Percentiles rank a stretch among this genome's conserved stretches.
These are phyloP conservation scores for Ptychoptera contaminata DNA, from an alignment of 2,888 invertebrate genomes.

Conservation along the genomic window DNA sequence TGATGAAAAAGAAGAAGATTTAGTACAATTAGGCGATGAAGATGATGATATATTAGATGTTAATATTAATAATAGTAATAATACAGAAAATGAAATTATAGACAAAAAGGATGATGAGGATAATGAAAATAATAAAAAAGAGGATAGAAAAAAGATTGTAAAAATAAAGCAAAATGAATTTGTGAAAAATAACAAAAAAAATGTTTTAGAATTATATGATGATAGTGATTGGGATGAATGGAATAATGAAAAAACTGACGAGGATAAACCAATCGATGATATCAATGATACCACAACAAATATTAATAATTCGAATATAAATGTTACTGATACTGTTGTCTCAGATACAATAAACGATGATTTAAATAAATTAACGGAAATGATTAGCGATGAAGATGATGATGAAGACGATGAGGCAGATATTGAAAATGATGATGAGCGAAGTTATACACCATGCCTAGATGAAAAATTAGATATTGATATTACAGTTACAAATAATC, in stretches of 20 bases:
- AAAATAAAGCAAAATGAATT: conserved; percentile 26
- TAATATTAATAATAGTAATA: conserved; percentile 16
- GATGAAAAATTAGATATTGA: conserved; percentile 39
- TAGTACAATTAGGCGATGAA: conserved; percentile 29
- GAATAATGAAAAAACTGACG: conserved; percentile 23
- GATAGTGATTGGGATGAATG: conserved; percentile 35
- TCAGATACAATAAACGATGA: conserved; percentile 13
- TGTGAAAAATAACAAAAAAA: conserved; percentile 32
- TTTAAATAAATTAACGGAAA: conserved; percentile 38
- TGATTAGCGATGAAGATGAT: conserved; percentile 35
- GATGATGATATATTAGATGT: conserved; percentile 27
- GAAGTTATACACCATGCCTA: conserved; percentile 53
- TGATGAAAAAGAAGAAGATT: conserved; percentile 28
- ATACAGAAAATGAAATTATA: conserved; percentile 11
- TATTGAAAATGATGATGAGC: conserved; percentile 3
- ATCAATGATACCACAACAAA: conserved; percentile 4
- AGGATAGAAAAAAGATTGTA: conserved; percentile 12
- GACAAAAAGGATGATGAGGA: conserved; percentile 9
- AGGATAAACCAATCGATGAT: conserved; percentile 4
- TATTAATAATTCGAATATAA: neutral
- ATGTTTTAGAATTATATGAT: conserved; percentile 36
- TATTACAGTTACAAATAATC: neutral
- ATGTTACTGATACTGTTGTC: conserved; percentile 8
- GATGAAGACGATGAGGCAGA: conserved; percentile 4
- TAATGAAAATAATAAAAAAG: conserved; percentile 10